phyloP scores from a whole-genome alignment of 2,797 vertebrate species.

The Trachops cirrhosus region DNA sequence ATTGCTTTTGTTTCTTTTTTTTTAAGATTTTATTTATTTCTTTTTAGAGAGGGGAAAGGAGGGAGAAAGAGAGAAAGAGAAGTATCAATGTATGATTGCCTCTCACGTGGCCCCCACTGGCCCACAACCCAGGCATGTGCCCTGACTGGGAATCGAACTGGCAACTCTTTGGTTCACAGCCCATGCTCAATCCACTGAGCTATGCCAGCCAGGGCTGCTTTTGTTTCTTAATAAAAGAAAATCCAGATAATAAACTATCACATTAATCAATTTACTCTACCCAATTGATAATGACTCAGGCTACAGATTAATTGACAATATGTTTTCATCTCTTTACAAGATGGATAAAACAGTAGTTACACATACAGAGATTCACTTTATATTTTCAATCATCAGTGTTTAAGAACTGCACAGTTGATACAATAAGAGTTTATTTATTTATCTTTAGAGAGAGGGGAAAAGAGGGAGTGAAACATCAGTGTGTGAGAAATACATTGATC shows the following conservation, averaged over 20 bases:
- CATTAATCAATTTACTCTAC: background rate
- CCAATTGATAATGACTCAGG: background rate
- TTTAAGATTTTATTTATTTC: too few species aligned
- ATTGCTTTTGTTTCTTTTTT: background rate
- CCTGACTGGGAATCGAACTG: too few species aligned
- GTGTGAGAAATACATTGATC: too few species aligned
- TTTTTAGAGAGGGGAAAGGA: too few species aligned
- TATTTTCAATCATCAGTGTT: background rate
- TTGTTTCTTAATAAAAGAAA: constrained; percentile 20
- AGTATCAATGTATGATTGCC: too few species aligned
- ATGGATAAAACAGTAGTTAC: background rate
- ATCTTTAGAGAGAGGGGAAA: too few species aligned
- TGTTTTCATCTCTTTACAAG: background rate
- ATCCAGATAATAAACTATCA: constrained; percentile 2
- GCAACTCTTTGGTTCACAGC: too few species aligned
- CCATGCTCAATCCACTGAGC: too few species aligned
- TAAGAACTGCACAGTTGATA: background rate
- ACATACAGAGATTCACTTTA: background rate
- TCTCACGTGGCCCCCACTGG: too few species aligned
- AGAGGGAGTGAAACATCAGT: too few species aligned
- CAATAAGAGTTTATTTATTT: background rate
- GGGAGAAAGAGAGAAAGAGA: too few species aligned
- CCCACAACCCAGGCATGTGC: too few species aligned
- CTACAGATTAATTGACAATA: background rate
- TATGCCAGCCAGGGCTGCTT: background rate